Evolutionary conservation across 2,797 vertebrate species (phyloP).

Genomic region (Schizopygopsis pylzovi): DNA sequence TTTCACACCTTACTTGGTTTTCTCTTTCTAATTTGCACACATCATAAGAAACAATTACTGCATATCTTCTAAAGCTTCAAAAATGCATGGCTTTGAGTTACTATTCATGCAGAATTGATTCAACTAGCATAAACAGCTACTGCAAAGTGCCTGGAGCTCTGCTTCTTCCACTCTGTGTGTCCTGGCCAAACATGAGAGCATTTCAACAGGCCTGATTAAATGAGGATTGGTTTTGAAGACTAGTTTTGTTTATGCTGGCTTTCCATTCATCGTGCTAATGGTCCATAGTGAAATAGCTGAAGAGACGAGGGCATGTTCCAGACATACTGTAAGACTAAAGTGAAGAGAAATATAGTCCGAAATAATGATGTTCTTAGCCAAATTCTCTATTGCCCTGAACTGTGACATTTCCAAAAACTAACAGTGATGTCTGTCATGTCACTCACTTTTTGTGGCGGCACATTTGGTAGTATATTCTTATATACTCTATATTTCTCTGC

Average conservation of each 20-base stretch:
- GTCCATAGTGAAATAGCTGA: slow-evolving; percentile 36
- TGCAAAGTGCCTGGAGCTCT: slow-evolving; percentile 2
- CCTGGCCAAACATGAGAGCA: slow-evolving; percentile 24
- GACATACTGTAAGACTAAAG: slow-evolving; percentile 37
- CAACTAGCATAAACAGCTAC: slow-evolving; percentile 18
- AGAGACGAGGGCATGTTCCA: slow-evolving; percentile 43
- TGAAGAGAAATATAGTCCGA: slow-evolving; percentile 43
- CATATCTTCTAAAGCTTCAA: neutral
- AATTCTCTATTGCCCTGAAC: slow-evolving; percentile 17
- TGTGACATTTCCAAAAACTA: slow-evolving; percentile 17
- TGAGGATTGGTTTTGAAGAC: slow-evolving; percentile 38
- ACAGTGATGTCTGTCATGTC: slow-evolving; percentile 10
- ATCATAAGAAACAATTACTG: neutral
- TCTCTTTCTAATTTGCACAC: neutral
- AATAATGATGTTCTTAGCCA: slow-evolving; percentile 35
- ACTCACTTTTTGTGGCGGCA: neutral
- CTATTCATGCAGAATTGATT: slow-evolving; percentile 17
- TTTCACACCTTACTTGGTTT: neutral
- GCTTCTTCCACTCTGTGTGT: slow-evolving; percentile 26
- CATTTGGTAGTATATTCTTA: neutral
- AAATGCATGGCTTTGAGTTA: neutral
- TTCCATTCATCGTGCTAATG: slow-evolving; percentile 31
- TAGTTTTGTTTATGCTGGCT: slow-evolving; percentile 52
- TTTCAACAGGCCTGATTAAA: slow-evolving; percentile 32
- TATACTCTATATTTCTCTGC: neutral